Percentiles rank a stretch among this genome's conserved stretches.
Evolutionary conservation across 2,113 vertebrate species (phyloP).

Genomic region (Sitta europaea): DNA sequence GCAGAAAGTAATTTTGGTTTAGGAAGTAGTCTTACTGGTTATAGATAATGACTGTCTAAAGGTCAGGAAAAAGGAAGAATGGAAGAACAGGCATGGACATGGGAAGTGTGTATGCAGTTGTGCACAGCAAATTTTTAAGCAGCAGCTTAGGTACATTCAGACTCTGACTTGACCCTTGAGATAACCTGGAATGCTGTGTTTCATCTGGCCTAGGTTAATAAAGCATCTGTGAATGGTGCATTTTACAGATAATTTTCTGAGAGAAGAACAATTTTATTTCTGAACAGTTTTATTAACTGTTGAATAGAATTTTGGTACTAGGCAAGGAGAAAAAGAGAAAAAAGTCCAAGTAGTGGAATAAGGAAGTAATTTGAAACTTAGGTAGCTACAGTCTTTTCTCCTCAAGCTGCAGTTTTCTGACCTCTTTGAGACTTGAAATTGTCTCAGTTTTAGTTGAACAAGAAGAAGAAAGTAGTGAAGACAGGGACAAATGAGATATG

Average conservation of each 20-base stretch:
- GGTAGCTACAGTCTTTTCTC: background rate
- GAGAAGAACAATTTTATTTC: background rate
- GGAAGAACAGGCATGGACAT: background rate
- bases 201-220: background rate
- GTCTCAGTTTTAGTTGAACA: background rate
- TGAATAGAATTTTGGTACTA: background rate
- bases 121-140: background rate
- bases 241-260: background rate
- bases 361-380: background rate
- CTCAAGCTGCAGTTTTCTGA: background rate
- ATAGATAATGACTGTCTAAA: background rate
- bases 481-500: background rate
- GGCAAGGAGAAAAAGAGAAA: background rate
- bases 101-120: background rate
- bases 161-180: background rate
- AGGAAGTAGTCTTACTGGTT: background rate
- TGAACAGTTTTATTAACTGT: background rate
- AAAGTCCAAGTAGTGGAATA: background rate
- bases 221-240: background rate
- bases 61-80: background rate
- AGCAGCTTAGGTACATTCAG: background rate
- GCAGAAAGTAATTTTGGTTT: background rate
- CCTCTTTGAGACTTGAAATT: background rate
- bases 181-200: background rate
- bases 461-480: background rate